Conservation (phyloP, 2,888 invertebrate genomes). For the Pammene aurita region DNA sequence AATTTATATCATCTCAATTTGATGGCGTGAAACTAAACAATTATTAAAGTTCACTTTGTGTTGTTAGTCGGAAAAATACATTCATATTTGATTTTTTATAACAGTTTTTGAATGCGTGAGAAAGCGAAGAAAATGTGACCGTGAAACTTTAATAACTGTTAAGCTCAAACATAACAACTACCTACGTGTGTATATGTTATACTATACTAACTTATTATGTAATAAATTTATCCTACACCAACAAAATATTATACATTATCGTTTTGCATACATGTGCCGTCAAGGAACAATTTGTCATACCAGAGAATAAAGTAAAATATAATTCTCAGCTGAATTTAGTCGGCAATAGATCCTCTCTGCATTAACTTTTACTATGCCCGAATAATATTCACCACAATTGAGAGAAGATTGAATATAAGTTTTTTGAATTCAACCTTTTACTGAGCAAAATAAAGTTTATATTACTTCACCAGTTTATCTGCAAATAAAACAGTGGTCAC, state of each 20-base stretch:
- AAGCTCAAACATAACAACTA: constrained; percentile 34
- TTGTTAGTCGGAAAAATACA: not conserved
- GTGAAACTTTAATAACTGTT: constrained; percentile 30
- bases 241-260: not conserved
- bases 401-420: no score
- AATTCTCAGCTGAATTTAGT: not conserved
- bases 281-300: constrained; percentile 11
- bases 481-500: no score
- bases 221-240: constrained; percentile 35
- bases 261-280: not conserved
- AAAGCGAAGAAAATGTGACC: no score
- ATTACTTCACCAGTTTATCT: no score
- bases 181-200: constrained; percentile 26
- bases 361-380: no score
- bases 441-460: no score
- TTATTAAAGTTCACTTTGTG: constrained; percentile 21
- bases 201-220: constrained; percentile 25
- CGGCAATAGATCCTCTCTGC: no score
- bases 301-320: not conserved
- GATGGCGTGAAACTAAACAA: constrained; percentile 20
- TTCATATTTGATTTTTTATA: not conserved
- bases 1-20: constrained; percentile 39
- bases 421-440: no score
- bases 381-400: no score
- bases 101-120: no score